Base-by-base conservation (phyloP, 2,888 invertebrate species). In the Elegia similella region DNA sequence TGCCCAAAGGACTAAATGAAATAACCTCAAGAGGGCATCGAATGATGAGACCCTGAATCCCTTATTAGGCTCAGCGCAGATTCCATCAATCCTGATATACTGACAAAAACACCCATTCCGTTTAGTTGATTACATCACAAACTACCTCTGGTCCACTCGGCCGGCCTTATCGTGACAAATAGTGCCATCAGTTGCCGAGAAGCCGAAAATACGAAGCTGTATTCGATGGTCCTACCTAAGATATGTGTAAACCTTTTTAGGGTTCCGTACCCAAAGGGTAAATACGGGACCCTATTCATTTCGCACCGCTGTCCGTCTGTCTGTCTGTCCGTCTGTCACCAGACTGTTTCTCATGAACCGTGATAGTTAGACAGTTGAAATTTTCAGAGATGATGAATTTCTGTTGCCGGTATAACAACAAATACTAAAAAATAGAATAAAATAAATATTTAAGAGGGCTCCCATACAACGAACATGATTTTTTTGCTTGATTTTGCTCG, bases 151-250 rank as follows among this genome's bases (percentile, higher is more conserved):
- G 54, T 30, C 54, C 44, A 55, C 46, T 44, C 43, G 53, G 53
- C 53, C 30, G 32, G 32, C 13, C 44, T 55, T 55, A 55, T 55
- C 54, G 44, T 55, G 54, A 55, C 54, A 55, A 55, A 55, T 55
- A 44, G 54, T 30, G 44, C 54, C 44, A 55, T 55, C 54, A 55
- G 16, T 55, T 55, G 30, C 43, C 16, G 34, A 44, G 54, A 32
- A 34, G 32, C 16, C 34, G 34, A 44, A 44, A 55, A 55, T 55
- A 55, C 32, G 43, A 43, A n/a, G 47, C 32, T 13, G 1, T 34
- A 15, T 5, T 15, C 13, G 8, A 34, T 10, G 34, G 34, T n/a
- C n/a, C n/a, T 34, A 34, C 10, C n/a, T 1, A 12, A 6, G 12
- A 12, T 10, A 38, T 38, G 38, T 5, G 38, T 12, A 12, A 1